Conservation (phyloP, 2,888 invertebrate species). For the Diabrotica balteata region DNA sequence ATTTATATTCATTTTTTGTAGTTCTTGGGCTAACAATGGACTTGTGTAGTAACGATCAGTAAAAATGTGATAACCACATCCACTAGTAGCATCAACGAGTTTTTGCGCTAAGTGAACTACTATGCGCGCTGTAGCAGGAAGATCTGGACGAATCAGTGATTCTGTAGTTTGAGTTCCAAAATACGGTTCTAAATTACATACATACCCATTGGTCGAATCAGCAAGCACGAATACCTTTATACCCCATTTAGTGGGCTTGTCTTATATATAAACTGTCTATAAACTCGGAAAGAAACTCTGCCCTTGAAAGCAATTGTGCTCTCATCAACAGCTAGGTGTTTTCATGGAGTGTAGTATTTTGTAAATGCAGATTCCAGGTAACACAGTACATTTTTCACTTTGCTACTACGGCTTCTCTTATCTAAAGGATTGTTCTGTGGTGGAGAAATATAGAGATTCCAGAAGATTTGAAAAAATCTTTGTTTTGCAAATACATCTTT, state of each 20-base stretch:
- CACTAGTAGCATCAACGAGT: background rate
- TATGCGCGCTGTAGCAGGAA: constrained; percentile 1
- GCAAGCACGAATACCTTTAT: background rate
- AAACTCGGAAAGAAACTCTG: background rate
- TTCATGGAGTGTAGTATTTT: background rate
- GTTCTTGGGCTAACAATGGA: constrained; percentile 1
- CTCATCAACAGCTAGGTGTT: background rate
- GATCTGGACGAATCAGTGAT: background rate
- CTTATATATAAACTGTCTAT: too few relatives aligned
- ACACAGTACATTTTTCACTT: too few relatives aligned
- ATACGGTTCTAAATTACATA: background rate
- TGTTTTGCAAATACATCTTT: constrained; percentile 1
- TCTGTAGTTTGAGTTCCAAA: constrained; percentile 1
- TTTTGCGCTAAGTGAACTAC: constrained; percentile 1
- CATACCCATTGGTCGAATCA: background rate
- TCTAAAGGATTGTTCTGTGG: too few relatives aligned
- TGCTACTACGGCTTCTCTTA: too few relatives aligned
- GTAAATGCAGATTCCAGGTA: background rate
- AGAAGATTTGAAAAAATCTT: background rate
- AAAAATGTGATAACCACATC: background rate
- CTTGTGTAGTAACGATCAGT: background rate
- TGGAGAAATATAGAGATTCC: too few relatives aligned
- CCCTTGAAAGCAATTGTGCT: constrained; percentile 3
- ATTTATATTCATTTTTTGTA: background rate
- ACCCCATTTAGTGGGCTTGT: constrained; percentile 7